Evolutionary conservation across 2,113 vertebrate species (phyloP), one percentile per base, ranked within the genome.

Genomic region (Colius striatus): DNA sequence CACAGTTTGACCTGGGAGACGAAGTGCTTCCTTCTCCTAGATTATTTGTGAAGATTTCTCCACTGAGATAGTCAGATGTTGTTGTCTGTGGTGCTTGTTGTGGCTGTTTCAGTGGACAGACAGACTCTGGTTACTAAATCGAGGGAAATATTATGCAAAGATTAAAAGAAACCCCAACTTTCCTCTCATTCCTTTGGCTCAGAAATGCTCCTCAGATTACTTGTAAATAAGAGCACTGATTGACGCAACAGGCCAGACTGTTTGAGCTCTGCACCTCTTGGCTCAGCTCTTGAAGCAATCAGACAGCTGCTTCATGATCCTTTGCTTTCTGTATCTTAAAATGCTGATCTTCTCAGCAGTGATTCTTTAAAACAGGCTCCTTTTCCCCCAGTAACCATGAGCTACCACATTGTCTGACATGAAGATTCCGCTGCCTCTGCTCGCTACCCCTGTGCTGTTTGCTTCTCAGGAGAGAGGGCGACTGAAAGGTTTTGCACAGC

Each of bases 201-300:
- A 63, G 78, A 92, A 91, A n/a, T 92, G 75, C 84, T 91, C 92
- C 53, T 14, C 23, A 84, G 75, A 58, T 68, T 89, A 43, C 41
- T 82, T 66, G 41, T 61, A 43, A 45, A 48, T 30, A 32, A 61
- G 77, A 9, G 25, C 55, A 53, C 18, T 78, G 87, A 58, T 43
- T 74, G 2, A 2, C 60, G 92, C 63, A 82, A 43, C 32, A 55
- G 50, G 74, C 30, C 73, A 65, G 78, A 32, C 13, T 68, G 11
- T 14, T 45, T 13, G n/a, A 83, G 38, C 62, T 61, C 23, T 1
- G 0, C 65, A 61, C 47, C 32, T 73, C 88, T 80, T 85, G 92
- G 83, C 65, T 84, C 38, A 92, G 94, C 43, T 80, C 50, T 32
- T 81, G 80, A 41, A 75, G 62, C 45, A 62, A 73, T 68, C 41